Evolutionary conservation across 2,113 vertebrate species (phyloP).

Genomic region (Phasianus colchicus): DNA sequence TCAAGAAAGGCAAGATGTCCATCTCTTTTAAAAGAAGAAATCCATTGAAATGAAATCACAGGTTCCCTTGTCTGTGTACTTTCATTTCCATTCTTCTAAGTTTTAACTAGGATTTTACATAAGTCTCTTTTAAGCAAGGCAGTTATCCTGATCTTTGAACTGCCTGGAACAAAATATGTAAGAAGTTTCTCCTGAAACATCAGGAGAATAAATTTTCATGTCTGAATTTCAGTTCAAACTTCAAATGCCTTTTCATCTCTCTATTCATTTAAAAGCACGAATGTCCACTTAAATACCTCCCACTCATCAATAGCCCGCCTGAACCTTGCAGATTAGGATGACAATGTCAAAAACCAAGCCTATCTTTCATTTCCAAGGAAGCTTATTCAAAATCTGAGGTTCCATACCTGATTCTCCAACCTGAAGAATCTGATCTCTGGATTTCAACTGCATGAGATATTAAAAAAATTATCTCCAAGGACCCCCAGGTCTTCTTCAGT

Average conservation of each 20-base stretch:
- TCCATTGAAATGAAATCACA: neutral
- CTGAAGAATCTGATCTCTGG: neutral
- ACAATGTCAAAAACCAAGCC: neutral
- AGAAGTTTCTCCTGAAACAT: neutral
- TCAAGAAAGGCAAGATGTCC: neutral
- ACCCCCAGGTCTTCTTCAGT: neutral
- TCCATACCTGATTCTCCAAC: neutral
- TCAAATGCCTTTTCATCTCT: slow-evolving; percentile 30
- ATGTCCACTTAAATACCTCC: neutral
- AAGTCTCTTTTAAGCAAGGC: neutral
- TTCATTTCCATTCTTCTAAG: neutral
- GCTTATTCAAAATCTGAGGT: neutral
- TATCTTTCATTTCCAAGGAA: neutral
- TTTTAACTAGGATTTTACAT: slow-evolving; percentile 2
- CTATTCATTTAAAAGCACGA: neutral
- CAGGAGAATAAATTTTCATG: slow-evolving; percentile 50
- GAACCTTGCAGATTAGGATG: neutral
- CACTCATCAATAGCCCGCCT: neutral
- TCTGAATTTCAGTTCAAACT: slow-evolving; percentile 20
- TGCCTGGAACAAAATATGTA: neutral
- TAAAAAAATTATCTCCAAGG: neutral
- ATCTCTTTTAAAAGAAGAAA: neutral
- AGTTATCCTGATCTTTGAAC: neutral
- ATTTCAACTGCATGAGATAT: neutral
- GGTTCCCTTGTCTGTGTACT: neutral